phyloP scores from a whole-genome alignment of 2,888 invertebrate genomes.

The Anagyrus pseudococci region DNA sequence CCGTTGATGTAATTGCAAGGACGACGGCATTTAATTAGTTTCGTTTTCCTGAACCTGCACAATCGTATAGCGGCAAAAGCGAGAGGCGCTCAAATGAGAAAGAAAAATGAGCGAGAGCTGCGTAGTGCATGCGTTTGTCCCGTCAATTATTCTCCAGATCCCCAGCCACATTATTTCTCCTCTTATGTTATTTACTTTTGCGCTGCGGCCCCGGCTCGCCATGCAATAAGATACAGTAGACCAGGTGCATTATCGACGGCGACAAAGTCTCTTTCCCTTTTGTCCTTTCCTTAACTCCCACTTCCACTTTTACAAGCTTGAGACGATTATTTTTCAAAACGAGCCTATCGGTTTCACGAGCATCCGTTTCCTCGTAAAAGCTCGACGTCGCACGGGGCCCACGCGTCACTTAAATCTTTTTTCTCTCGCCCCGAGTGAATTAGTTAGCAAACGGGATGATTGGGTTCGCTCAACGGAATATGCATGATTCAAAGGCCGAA shows the following conservation, averaged over 20 bases:
- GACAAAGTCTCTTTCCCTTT: background rate
- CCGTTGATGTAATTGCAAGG: slow-evolving; percentile 22
- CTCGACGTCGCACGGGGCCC: background rate
- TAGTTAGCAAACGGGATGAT: slow-evolving; percentile 3
- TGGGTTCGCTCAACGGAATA: slow-evolving; percentile 5
- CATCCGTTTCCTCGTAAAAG: background rate
- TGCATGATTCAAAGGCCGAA: slow-evolving; percentile 19
- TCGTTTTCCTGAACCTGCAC: background rate
- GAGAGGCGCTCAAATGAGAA: slow-evolving; percentile 2
- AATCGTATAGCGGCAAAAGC: background rate
- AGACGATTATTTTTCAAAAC: background rate
- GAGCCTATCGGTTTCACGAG: slow-evolving; percentile 5
- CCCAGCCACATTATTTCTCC: background rate
- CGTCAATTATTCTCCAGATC: slow-evolving; percentile 26
- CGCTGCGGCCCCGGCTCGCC: background rate
- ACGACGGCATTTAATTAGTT: slow-evolving; percentile 23
- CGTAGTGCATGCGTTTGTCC: slow-evolving; percentile 26
- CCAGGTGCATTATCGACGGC: slow-evolving; percentile 8
- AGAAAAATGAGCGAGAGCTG: background rate
- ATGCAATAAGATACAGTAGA: slow-evolving; percentile 21
- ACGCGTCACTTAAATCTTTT: slow-evolving; percentile 9
- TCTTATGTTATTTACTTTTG: background rate
- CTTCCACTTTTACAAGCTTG: background rate
- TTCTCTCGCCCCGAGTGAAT: background rate
- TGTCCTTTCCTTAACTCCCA: too few species aligned